These are phyloP conservation scores for Dendrolimus punctatus DNA, from an alignment of 1,140 invertebrate genomes.

Conservation along the genomic window DNA sequence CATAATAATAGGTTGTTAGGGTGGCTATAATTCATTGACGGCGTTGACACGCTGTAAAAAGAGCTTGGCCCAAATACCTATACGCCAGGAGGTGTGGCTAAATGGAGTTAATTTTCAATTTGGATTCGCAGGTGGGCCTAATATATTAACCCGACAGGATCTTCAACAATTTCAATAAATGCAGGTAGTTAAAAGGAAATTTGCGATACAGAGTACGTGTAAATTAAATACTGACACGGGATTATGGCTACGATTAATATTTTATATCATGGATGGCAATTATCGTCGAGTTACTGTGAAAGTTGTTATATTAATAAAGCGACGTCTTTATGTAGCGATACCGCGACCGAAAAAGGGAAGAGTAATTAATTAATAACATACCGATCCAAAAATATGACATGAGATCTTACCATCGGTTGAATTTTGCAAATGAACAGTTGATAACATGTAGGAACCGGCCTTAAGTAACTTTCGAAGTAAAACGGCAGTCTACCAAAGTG, in stretches of 20 bases:
- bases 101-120: slow-evolving; percentile 66
- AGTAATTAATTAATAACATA: not conserved
- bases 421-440: too few relatives aligned
- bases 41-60: slow-evolving; percentile 61
- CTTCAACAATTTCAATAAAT: slow-evolving; percentile 33
- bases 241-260: slow-evolving; percentile 37
- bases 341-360: not conserved
- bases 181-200: slow-evolving; percentile 14
- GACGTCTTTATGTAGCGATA: slow-evolving; percentile 4
- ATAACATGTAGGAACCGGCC: too few relatives aligned
- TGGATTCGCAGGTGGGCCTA: slow-evolving; percentile 49
- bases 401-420: too few relatives aligned
- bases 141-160: slow-evolving; percentile 31
- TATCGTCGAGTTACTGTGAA: slow-evolving; percentile 31
- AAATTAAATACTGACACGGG: slow-evolving; percentile 31
- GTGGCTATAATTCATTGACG: slow-evolving; percentile 55
- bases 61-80: slow-evolving; percentile 31
- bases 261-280: slow-evolving; percentile 39
- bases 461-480: too few relatives aligned
- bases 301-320: slow-evolving; percentile 19
- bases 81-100: slow-evolving; percentile 50
- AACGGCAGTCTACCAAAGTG: too few relatives aligned
- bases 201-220: slow-evolving; percentile 21
- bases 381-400: too few relatives aligned
- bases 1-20: slow-evolving; percentile 62